Evolutionary conservation across 1,140 invertebrate species (phyloP), one percentile per base, ranked within the genome.

Genomic region (Aphelenchoides avenae): DNA sequence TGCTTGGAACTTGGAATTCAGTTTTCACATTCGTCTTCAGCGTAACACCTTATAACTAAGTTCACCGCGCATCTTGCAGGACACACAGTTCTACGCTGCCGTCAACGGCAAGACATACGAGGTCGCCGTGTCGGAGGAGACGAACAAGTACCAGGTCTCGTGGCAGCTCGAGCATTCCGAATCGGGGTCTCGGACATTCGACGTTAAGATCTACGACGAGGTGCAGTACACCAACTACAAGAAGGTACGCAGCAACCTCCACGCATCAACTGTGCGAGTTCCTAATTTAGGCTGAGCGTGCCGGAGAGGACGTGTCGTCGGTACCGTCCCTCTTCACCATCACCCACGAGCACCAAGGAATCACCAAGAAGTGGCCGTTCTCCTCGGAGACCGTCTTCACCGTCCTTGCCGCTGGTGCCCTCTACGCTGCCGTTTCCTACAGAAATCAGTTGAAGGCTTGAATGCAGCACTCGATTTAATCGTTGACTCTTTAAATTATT

Each of bases 201-300:
- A 74, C 31, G 56, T 74, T 20, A 40, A 68, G 18, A 54, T 74
- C 27, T 74, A 57, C 59, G 71, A 74, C 36, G 73, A 74, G 37
- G 73, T 76, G 29, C 53, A 56, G n/a, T 60, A 57, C 22, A 47
- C 50, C 41, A 57, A 60, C 18, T 61, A 64, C 46, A 66, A 51
- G 34, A 70, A 75, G 60, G 70, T 70, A 53, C 79, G 78, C 70
- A 78, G 15, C 78, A 73, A 51, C 70, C 11, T 44, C 11, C 11
- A 44, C 22, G 29, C 15, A 18, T 11, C 11, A 44, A 44, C 11
- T 44, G 20, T 13, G 5, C 20, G 42, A 22, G 5, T 4, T 29
- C 36, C 13, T 26, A 48, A 61, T 73, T 40, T 61, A 79, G 77
- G 78, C 77, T 40, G 77, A 79, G 56, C 70, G 78, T 61, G 76